Base-by-base conservation (phyloP, 2,797 vertebrate genomes). In the Geotrypetes seraphini region DNA sequence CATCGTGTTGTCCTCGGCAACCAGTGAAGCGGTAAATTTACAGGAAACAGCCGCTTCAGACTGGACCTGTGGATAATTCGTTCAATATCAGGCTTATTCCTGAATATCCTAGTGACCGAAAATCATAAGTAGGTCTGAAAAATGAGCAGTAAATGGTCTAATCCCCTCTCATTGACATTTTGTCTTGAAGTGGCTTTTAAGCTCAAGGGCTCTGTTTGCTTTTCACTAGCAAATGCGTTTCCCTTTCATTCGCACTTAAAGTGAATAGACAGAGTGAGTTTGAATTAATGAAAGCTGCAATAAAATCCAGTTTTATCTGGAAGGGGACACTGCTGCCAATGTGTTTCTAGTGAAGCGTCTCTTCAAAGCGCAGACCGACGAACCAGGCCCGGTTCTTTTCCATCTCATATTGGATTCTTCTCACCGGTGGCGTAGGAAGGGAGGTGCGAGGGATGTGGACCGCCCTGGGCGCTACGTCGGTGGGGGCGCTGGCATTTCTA, bases 91-190 rank as follows among this genome's bases (percentile, higher is more conserved):
- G n/a, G 16, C 23, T 18, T 49, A 7, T 45, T 57, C 41, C 12
- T 48, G 16, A 28, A 36, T 34, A 43, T 13, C 35, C n/a, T 43
- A 25, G 39, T 31, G 28, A 48, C 38, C 47, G 61, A 29, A 62
- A 60, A 42, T 31, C 18, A 34, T 57, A 48, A 69, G 45, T 33
- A 39, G 13, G 25, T 53, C 34, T 46, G 25, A 63, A 66, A 57
- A 61, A 28, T 21, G 26, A 8, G 53, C 32, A 8, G 34, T 40
- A 60, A 63, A 53, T 56, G 47, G 43, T 60, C 45, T 57, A 63
- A 50, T 55, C 20, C 36, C 20, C 49, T 36, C 27, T 42, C 18
- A 47, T 63, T 53, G 48, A 36, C 36, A 56, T 19, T 51, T 50
- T 40, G 16, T 36, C 34, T 50, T 34, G 36, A 59, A 35, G 42